Evolutionary conservation across 2,797 vertebrate species (phyloP).

Genomic region (Eospalax fontanierii): DNA sequence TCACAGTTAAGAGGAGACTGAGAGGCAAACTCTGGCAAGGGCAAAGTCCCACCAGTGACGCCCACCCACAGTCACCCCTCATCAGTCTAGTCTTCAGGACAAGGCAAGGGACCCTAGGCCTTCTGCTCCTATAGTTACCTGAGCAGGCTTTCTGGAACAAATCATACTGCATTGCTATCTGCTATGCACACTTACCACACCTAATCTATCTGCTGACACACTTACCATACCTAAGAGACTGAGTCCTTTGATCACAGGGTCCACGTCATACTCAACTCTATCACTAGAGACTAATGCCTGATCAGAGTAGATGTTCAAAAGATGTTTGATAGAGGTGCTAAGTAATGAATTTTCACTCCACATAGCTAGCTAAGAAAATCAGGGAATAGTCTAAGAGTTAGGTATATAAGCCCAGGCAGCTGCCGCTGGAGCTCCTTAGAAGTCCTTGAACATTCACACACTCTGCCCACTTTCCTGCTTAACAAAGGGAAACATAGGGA

Average conservation of each 20-base stretch:
- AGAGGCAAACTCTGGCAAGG: neutral
- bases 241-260: conserved; percentile 26
- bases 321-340: neutral
- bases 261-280: neutral
- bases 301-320: conserved; percentile 16
- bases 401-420: neutral
- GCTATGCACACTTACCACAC: neutral
- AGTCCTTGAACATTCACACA: neutral
- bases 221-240: neutral
- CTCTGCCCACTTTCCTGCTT: neutral
- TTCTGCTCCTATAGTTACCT: neutral
- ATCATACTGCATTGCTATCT: neutral
- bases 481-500: neutral
- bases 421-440: neutral
- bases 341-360: neutral
- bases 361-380: neutral
- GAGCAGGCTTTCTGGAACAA: neutral
- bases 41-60: neutral
- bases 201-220: no score
- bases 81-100: neutral
- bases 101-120: neutral
- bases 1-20: neutral
- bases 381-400: neutral
- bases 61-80: neutral
- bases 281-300: neutral